Evolutionary conservation across 2,888 invertebrate genomes (phyloP).

Genomic region (Drosophila koepferae): DNA sequence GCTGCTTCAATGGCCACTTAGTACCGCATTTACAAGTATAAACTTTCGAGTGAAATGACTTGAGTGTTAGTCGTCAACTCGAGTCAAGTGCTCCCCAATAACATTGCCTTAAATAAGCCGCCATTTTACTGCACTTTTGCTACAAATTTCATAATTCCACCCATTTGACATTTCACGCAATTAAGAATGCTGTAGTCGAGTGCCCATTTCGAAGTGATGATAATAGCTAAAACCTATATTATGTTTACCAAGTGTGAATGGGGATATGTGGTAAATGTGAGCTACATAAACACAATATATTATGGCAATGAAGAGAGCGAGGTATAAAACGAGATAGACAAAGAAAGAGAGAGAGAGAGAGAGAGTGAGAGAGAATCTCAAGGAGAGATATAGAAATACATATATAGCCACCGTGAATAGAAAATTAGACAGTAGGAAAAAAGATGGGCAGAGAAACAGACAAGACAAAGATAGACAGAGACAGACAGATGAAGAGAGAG

Average conservation of each 20-base stretch:
- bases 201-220: not conserved
- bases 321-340: not conserved
- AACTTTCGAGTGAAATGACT: slow-evolving; percentile 12
- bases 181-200: not conserved
- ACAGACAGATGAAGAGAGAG: too few species aligned
- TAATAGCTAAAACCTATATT: not conserved
- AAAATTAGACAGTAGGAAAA: too few species aligned
- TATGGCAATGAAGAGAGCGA: too few species aligned
- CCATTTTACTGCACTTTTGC: not conserved
- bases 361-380: not conserved
- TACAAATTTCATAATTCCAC: not conserved
- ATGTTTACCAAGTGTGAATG: not conserved
- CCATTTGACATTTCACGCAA: slow-evolving; percentile 5
- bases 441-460: too few species aligned
- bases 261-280: too few species aligned
- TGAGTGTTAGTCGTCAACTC: not conserved
- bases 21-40: slow-evolving; percentile 12
- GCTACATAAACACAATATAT: too few species aligned
- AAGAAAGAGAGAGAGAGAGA: too few species aligned
- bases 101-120: not conserved
- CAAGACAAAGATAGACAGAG: too few species aligned
- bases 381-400: too few species aligned
- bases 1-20: slow-evolving; percentile 15
- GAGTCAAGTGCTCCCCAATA: not conserved
- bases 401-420: too few species aligned